phyloP scores from a whole-genome alignment of 2,113 vertebrate species.

The Arvicanthis niloticus region DNA sequence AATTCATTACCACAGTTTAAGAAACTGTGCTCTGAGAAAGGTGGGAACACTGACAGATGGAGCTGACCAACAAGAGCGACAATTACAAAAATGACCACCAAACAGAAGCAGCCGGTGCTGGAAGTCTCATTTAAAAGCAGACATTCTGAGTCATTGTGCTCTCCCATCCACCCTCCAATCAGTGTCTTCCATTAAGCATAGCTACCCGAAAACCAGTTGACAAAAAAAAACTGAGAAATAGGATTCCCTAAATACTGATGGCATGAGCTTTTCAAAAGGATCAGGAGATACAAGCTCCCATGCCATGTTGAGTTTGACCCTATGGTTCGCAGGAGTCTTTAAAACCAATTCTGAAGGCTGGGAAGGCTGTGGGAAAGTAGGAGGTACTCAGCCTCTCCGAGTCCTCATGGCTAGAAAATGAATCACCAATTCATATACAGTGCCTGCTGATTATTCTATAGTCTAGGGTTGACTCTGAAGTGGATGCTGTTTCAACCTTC shows the following conservation, averaged over 20 bases:
- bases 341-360: background rate
- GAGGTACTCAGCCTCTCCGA: background rate
- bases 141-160: background rate
- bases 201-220: background rate
- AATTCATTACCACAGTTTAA: background rate
- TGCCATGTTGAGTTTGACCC: background rate
- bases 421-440: background rate
- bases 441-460: conserved; percentile 2
- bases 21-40: background rate
- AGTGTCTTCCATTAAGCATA: background rate
- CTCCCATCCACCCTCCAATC: background rate
- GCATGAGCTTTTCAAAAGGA: background rate
- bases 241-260: background rate
- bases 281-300: background rate
- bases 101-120: background rate
- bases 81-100: background rate
- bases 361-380: background rate
- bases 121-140: background rate
- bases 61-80: background rate
- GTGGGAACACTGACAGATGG: background rate
- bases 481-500: too few species aligned
- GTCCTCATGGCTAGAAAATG: background rate
- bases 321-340: background rate
- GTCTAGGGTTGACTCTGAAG: background rate
- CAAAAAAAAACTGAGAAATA: background rate